phyloP scores from a whole-genome alignment of 2,113 vertebrate genomes.

The Corvus cornix region DNA sequence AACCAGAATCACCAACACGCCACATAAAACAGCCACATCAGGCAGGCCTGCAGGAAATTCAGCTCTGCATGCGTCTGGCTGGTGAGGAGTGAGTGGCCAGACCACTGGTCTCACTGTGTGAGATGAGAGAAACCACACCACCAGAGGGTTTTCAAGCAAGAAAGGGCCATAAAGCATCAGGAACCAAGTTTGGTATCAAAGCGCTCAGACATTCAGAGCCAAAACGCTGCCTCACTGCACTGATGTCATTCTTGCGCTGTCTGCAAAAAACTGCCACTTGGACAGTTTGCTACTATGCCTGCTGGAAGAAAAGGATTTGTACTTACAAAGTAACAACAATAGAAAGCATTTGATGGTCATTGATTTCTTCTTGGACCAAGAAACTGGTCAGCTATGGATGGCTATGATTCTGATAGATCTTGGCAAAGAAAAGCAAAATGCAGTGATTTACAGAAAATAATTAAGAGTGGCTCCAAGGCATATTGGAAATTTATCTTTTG shows the following conservation, averaged over 20 bases:
- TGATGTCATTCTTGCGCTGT: background rate
- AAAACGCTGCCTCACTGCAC: background rate
- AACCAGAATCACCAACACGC: background rate
- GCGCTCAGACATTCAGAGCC: background rate
- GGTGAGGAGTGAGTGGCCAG: background rate
- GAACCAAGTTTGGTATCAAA: background rate
- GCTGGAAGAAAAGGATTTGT: background rate
- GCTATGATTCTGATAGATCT: background rate
- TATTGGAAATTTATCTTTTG: conserved; percentile 11
- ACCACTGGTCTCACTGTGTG: background rate
- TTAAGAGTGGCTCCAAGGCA: background rate
- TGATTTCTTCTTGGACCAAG: conserved; percentile 1
- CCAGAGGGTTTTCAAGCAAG: background rate
- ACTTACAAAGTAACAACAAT: background rate
- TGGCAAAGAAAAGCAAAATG: conserved; percentile 10
- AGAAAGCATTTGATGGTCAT: conserved; percentile 7
- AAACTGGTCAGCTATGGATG: background rate
- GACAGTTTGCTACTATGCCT: background rate
- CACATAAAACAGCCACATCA: background rate
- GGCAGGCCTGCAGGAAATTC: background rate
- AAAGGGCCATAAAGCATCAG: background rate
- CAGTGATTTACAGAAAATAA: conserved; percentile 20
- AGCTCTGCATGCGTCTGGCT: background rate
- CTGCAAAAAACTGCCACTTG: background rate
- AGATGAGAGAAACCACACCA: background rate